Evolutionary conservation across 2,888 invertebrate species (phyloP).

Genomic region (Empis livida): DNA sequence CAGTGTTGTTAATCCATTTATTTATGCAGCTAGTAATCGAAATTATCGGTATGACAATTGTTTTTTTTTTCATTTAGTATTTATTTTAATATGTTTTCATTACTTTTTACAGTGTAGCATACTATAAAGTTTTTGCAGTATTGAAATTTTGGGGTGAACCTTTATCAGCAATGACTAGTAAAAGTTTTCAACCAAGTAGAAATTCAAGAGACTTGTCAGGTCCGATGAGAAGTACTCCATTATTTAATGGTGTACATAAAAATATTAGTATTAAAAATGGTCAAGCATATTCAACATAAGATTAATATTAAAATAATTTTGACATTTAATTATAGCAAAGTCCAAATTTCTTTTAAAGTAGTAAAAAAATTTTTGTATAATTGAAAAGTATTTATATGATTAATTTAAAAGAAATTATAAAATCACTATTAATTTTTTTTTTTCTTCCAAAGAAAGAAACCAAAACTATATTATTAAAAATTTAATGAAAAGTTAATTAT

Average conservation of each 20-base stretch:
- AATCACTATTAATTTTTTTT: no score
- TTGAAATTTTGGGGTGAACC: conserved; percentile 36
- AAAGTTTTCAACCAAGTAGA: conserved; percentile 31
- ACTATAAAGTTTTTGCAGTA: conserved; percentile 29
- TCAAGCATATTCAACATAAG: conserved; percentile 27
- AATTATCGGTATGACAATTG: conserved; percentile 46
- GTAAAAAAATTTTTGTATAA: no score
- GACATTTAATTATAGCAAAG: no score
- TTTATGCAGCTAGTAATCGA: conserved; percentile 80
- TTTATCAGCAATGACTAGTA: conserved; percentile 32
- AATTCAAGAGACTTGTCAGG: conserved; percentile 31
- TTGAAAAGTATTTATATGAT: no score
- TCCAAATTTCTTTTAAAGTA: no score
- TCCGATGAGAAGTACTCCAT: conserved; percentile 28
- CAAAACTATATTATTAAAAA: no score
- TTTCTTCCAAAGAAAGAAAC: no score
- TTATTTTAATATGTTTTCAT: background rate
- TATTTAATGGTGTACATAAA: conserved; percentile 26
- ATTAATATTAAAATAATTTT: background rate
- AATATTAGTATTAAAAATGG: conserved; percentile 28
- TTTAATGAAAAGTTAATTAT: no score
- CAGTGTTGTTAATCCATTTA: conserved; percentile 78
- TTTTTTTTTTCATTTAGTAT: background rate
- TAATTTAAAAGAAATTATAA: no score
- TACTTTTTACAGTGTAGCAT: conserved; percentile 25